Evolutionary conservation across 2,797 vertebrate genomes (phyloP), one percentile per base, ranked within the genome.

Genomic region (Acanthurus leucopareius): DNA sequence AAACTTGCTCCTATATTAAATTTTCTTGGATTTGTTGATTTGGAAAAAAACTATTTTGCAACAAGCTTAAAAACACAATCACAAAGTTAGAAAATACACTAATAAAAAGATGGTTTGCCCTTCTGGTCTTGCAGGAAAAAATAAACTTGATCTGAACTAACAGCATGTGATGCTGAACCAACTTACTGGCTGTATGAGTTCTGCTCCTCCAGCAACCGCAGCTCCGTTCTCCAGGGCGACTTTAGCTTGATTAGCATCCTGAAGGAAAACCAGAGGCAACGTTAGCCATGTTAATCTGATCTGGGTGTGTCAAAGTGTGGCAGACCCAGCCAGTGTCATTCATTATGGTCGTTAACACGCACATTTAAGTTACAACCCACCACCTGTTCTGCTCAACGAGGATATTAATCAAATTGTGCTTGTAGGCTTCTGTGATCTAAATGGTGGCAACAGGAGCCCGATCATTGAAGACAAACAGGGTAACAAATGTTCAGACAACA

Each of bases 101-200:
- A 45, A 5, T 4, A 38, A 17, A 35, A 22, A 1, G 9, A 53
- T 3, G 7, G 40, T 10, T 40, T 40, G 8, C 40, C 40, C 40
- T 40, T 32, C 3, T 32, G 4, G 28, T 32, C 28, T 32, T 10
- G 40, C 4, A 40, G 40, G 40, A 40, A 40, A 40, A 13, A 9
- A 25, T 25, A 17, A 60, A 49, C 45, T 35, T 22, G 1, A 7
- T 17, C 9, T 48, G 10, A 52, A n/a, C 40, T 15, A 9, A 6
- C 9, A 42, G 17, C 22, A 4, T 20, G 25, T 58, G 51, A 14
- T 32, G 14, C 28, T 54, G 4, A 35, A 8, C 10, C 0, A 10
- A 73, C 89, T 77, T 93, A 98, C 97, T 91, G 91, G 92, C 89
- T 96, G 93, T 45, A 98, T 64, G 74, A 99, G 95, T 67, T 96